Conservation (phyloP, 2,888 invertebrate species). For the Ectemnius continuus region DNA sequence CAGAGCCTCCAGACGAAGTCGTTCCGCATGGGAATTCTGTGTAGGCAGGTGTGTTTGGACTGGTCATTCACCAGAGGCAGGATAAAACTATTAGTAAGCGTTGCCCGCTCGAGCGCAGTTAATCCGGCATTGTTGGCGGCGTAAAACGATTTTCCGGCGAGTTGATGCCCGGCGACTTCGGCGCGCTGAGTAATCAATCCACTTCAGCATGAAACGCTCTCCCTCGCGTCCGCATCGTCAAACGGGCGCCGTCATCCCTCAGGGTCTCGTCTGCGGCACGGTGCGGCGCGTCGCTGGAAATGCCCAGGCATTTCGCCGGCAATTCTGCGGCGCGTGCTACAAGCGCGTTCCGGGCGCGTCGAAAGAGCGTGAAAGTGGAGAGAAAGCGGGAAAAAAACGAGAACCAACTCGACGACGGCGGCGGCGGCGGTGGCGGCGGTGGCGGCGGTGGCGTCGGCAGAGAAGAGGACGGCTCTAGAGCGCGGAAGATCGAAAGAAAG, state of each 20-base stretch:
- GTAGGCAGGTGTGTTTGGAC: too few species aligned
- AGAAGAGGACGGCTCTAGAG: constrained; percentile 8
- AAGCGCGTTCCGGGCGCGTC: constrained; percentile 42
- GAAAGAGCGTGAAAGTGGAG: constrained; percentile 51
- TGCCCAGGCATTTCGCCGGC: constrained; percentile 49
- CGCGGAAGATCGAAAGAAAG: constrained; percentile 29
- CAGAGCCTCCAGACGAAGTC: too few species aligned
- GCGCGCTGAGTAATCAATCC: constrained; percentile 60
- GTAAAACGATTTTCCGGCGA: constrained; percentile 33
- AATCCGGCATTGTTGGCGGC: constrained; percentile 41
- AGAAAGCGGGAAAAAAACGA: neutral
- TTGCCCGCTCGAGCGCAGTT: constrained; percentile 6
- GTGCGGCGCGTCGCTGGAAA: constrained; percentile 47
- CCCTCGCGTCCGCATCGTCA: constrained; percentile 52
- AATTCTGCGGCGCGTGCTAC: constrained; percentile 45
- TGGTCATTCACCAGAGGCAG: too few species aligned
- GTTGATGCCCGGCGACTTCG: constrained; percentile 41
- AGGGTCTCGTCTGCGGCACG: constrained; percentile 52
- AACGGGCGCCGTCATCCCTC: constrained; percentile 56
- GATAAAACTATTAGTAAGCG: too few species aligned
- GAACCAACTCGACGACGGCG: neutral
- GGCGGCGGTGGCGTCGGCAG: neutral
- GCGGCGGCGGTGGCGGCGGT: neutral
- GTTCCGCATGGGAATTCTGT: too few species aligned
- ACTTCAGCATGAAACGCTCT: constrained; percentile 59